phyloP scores from a whole-genome alignment of 1,140 invertebrate genomes.

The Pygmarrhopalites habei region DNA sequence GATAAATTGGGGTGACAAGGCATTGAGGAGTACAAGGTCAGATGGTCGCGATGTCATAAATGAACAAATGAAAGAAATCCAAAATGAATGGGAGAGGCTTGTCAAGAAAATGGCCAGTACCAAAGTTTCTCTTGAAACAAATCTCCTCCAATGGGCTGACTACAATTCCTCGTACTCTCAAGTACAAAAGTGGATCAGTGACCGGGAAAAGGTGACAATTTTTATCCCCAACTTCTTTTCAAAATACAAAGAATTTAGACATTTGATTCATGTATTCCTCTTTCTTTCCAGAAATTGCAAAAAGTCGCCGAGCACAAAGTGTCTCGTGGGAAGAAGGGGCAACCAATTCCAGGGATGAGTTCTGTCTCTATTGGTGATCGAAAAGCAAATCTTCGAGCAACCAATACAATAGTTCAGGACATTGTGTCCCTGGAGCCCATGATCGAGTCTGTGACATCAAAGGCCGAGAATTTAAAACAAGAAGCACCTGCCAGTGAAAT shows the following conservation, averaged over 20 bases:
- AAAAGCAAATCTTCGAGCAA: constrained; percentile 80
- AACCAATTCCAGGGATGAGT: constrained; percentile 58
- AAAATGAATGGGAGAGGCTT: constrained; percentile 85
- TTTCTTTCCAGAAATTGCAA: no score
- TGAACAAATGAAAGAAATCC: constrained; percentile 77
- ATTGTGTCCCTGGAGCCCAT: constrained; percentile 91
- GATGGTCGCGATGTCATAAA: constrained; percentile 84
- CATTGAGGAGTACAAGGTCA: constrained; percentile 73
- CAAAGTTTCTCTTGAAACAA: constrained; percentile 86
- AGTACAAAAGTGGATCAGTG: constrained; percentile 89
- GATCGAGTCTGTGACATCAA: constrained; percentile 85
- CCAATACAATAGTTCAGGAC: constrained; percentile 87
- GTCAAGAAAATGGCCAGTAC: constrained; percentile 86
- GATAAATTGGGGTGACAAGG: constrained; percentile 88
- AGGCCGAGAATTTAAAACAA: constrained; percentile 80
- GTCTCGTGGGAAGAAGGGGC: constrained; percentile 37
- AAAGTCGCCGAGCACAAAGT: no score
- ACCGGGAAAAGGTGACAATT: no score
- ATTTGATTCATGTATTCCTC: no score
- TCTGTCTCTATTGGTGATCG: constrained; percentile 72
- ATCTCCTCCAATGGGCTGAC: constrained; percentile 88
- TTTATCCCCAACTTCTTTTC: no score
- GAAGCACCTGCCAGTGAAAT: constrained; percentile 76
- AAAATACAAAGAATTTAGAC: no score
- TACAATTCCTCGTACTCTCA: constrained; percentile 86